Base-by-base conservation (phyloP, 1,140 invertebrate genomes). In the Phymastichus coffea region DNA sequence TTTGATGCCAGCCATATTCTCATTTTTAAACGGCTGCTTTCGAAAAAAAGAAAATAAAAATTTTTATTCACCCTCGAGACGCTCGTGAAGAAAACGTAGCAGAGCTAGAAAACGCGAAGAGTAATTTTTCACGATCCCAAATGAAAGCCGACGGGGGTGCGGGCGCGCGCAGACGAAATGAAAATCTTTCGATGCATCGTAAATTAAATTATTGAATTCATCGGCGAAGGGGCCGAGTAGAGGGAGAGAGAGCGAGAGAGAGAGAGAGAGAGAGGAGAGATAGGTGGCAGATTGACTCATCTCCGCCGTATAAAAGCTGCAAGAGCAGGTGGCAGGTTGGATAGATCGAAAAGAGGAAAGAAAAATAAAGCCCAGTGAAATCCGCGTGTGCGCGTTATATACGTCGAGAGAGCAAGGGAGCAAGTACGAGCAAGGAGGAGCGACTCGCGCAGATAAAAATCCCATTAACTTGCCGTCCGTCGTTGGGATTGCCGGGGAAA, bases 361-460 rank as follows among this genome's bases (percentile, higher is more conserved):
- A 20, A 41, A 40, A 15, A n/a, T 19, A 53, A 53, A 28, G 1
- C 14, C 1, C 20, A 37, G 10, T 4, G 22, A 53, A 17, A 23
- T n/a, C n/a, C 12, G 2, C 15, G 22, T 8, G 12, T 22, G 22
- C 17, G 40, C n/a, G n/a, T n/a, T n/a, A n/a, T n/a, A n/a, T n/a
- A n/a, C 15, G 40, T 43, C 12, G 40, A 4, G 40, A 19, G 12
- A 20, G 4, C 3, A 19, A 10, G 40, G 22, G 12, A 43, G 9
- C 9, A 20, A 43, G 40, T 19, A 46, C 23, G 43, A 20, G 43
- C 23, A 26, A 52, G n/a, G 49, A 52, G 38, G n/a, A 17, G 17
- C n/a, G n/a, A n/a, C n/a, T n/a, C n/a, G n/a, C n/a, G 10, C 41
- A 25, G 48, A 59, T 59, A 46, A 59, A 59, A 59, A 53, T 59